Base-by-base conservation (phyloP, 2,797 vertebrate genomes). In the Sebastes elongatus region DNA sequence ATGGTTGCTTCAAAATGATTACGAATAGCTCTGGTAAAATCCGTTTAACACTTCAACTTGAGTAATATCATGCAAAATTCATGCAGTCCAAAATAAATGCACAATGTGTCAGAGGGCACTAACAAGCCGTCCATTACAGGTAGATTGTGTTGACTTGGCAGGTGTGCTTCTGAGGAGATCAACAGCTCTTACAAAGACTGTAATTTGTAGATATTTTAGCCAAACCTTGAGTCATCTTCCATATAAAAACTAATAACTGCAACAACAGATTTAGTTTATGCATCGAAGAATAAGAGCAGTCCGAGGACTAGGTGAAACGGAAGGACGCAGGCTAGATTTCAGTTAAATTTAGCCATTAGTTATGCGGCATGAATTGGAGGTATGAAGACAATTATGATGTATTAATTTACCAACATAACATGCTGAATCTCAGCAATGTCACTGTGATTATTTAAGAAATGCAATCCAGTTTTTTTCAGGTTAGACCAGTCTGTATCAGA, bases 71-170 rank as follows among this genome's bases (percentile, higher is more conserved):
- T 72, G 55, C 60, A 77, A 67, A 89, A 91, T 63, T 62, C 53
- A 82, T 70, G 57, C 11, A 28, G 27, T 70, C 65, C 55, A 67
- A 8, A 88, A 78, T 76, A 69, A 78, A 88, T 57, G 74, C 67
- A 71, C 52, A 66, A 74, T 14, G 57, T 83, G 76, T 78, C 80
- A 85, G 53, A 84, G 78, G 70, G 53, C 52, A 76, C 64, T 38
- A 83, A 86, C 53, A 87, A 86, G 33, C 74, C 14, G 0, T 69
- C 80, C 64, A 83, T 84, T 82, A 83, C 59, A 84, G 59, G 62
- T 53, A 75, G 71, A 61, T 74, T 67, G 71, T 76, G 71, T 76
- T 76, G 78, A 78, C 74, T 81, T 67, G 62, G 78, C 71, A 80
- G 59, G n/a, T 82, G 66, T 74, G 33, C 25, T 56, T 83, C 64